These are phyloP conservation scores for Oostethus manadensis DNA, from an alignment of 2,113 vertebrate species.

Conservation along the genomic window DNA sequence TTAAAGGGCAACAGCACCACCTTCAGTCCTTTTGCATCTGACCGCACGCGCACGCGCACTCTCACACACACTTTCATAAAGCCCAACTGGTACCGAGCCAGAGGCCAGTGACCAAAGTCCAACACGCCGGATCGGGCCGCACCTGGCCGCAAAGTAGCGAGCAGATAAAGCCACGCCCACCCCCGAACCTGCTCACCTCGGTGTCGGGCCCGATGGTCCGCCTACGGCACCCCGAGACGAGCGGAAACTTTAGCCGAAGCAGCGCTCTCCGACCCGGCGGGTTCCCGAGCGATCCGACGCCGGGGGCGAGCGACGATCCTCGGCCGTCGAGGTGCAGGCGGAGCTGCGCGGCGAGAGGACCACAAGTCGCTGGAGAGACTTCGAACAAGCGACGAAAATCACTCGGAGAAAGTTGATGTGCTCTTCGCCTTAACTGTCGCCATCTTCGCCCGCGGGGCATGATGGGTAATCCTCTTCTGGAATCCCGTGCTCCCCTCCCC, in stretches of 20 bases:
- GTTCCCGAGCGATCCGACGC: not conserved
- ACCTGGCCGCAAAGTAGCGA: not conserved
- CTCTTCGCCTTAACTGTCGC: not conserved
- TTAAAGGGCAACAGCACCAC: not conserved
- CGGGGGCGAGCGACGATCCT: not conserved
- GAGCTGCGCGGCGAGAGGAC: no score
- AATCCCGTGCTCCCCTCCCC: not conserved
- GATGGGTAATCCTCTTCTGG: constrained; percentile 10
- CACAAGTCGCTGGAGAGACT: no score
- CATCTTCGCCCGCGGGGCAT: constrained; percentile 11
- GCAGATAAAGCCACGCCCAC: not conserved
- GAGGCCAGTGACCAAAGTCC: not conserved
- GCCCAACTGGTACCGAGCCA: not conserved
- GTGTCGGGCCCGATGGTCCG: not conserved
- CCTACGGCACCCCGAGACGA: no score
- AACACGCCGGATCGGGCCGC: not conserved
- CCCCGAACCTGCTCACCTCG: not conserved
- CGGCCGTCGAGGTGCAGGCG: not conserved
- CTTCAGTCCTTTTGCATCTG: not conserved
- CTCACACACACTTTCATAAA: not conserved
- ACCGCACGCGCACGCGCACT: not conserved
- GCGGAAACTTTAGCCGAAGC: constrained; percentile 1
- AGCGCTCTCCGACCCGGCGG: not conserved
- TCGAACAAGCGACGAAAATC: not conserved
- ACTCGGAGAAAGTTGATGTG: constrained; percentile 6